Evolutionary conservation across 2,113 vertebrate species (phyloP), one percentile per base, ranked within the genome.

Genomic region (Oplegnathus fasciatus): DNA sequence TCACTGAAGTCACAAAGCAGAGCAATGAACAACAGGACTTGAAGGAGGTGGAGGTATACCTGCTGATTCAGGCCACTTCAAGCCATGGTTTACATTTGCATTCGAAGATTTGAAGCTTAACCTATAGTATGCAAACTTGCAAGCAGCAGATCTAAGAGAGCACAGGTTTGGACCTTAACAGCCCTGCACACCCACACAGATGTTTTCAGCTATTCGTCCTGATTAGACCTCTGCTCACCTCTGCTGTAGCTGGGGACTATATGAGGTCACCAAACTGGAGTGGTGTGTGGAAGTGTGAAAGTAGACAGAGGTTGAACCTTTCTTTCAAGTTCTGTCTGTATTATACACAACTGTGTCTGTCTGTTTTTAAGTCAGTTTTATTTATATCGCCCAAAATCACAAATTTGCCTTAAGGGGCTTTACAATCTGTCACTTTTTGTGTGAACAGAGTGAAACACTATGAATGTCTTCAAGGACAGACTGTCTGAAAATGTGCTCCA

Each of bases 21-120:
- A 89, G 86, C 3, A 89, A 90, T 15, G 95, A 93, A 48, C 94
- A 94, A 2, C 95, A 95, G 79, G 88, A 86, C 46, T 42, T 97
- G 50, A 75, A 91, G 0, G 95, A 96, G 85, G 94, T 97, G 91
- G 96, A 97, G 97, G 97, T 97, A 86, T 82, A 93, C 26, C 34
- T 57, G 68, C 58, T 40, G 7, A 48, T 32, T 75, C 40, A 61
- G 10, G 24, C 34, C 34, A 57, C 34, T 17, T 28, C 10, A 4
- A 28, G 32, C 28, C 65, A 26, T 54, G 18, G 3, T 48, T 66
- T 18, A 55, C 37, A 52, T 46, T 37, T 52, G 6, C 11, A 34
- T 15, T 52, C 18, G 22, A 9, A 42, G 0, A 28, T 44, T 9
- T n/a, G 3, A n/a, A 54, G 28, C 20, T 34, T 34, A 34, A 50